phyloP scores from a whole-genome alignment of 2,113 vertebrate species.

The Felis chaus region DNA sequence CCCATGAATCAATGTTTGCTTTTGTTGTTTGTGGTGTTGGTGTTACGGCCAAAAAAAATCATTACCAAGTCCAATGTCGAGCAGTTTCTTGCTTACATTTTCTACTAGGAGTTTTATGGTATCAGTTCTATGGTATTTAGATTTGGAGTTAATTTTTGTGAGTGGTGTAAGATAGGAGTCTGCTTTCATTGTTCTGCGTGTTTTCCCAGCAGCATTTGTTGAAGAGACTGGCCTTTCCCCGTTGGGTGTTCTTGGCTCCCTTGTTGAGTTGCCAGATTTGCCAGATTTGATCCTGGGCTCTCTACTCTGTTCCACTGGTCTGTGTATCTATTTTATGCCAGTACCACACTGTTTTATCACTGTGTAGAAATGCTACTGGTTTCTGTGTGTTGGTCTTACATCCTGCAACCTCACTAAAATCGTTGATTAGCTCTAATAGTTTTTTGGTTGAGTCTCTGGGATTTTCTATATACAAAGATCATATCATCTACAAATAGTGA shows the following conservation, averaged over 20 bases:
- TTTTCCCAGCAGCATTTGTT: not conserved
- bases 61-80: not conserved
- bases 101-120: not conserved
- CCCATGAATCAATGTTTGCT: not conserved
- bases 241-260: not conserved
- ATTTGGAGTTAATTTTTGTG: not conserved
- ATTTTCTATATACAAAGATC: not conserved
- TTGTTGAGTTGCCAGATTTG: not conserved
- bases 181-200: not conserved
- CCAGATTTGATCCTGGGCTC: not conserved
- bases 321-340: not conserved
- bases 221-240: not conserved
- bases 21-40: not conserved
- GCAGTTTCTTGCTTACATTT: not conserved
- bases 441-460: not conserved
- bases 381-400: not conserved
- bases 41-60: not conserved
- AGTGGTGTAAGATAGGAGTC: not conserved
- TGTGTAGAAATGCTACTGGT: not conserved
- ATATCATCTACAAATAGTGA: not conserved
- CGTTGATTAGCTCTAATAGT: not conserved
- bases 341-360: not conserved
- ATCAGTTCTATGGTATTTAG: not conserved
- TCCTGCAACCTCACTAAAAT: not conserved
- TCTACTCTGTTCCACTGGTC: not conserved